Evolutionary conservation across 2,113 vertebrate species (phyloP), one percentile per base, ranked within the genome.

Genomic region (Anoura caudifer): DNA sequence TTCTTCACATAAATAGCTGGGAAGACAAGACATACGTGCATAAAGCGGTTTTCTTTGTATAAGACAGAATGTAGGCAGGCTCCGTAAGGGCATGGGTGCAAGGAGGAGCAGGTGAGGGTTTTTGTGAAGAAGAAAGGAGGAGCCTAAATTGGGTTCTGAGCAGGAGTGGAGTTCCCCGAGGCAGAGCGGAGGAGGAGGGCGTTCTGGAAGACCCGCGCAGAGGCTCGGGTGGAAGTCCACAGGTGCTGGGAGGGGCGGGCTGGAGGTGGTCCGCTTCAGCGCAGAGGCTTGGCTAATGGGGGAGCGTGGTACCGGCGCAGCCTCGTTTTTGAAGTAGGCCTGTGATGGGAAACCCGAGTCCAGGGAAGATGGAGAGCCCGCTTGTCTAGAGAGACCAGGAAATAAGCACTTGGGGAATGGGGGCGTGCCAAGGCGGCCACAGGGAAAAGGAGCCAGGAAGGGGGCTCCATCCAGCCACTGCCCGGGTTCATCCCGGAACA

Each of bases 401-500:
- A 76, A 83, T 70, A 75, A 87, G 63, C 10, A 24, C 11, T 11
- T 61, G 63, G 41, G 70, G 17, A 4, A 36, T 3, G 43, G 63
- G 45, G 63, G 20, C 2, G 36, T 13, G 26, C 10, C 2, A 3
- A 59, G 59, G 45, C 2, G 3, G 70, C 19, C 12, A 1, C 0
- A 28, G 45, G 61, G 50, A 16, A 36, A 45, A 79, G 41, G 45
- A 41, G 15, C 7, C 24, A 4, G 9, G 5, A 26, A 69, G 16
- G 38, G 16, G 16, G 31, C 6, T 36, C 13, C 33, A 2, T 36
- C 43, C 22, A 6, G 36, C 20, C 36, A 3, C 4, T 9, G 19
- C 31, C 67, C 4, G 0, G 0, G n/a, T 20, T 13, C 3, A 0
- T 0, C 6, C 59, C 5, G 14, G 5, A 16, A 28, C 12, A 43